Base-by-base conservation (phyloP, 2,113 vertebrate species). In the Salvator merianae region DNA sequence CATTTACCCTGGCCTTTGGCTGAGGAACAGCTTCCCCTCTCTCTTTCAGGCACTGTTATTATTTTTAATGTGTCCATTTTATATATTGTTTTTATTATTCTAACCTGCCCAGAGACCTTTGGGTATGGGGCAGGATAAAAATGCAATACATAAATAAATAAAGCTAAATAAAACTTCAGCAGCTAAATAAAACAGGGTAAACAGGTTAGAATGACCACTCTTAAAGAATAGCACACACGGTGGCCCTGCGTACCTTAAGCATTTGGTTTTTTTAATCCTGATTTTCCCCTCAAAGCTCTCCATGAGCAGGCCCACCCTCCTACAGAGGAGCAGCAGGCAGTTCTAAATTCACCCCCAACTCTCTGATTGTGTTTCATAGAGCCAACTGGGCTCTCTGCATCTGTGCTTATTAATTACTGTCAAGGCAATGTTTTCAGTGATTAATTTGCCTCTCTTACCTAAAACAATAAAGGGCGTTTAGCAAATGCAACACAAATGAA, bases 361-460 rank as follows among this genome's bases (percentile, higher is more conserved):
- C 72, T 83, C 18, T 63, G 87, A 83, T 91, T 89, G 43, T 68
- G 88, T 89, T 94, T 87, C 87, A 90, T 53, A 32, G 84, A 50
- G 85, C 55, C 91, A 73, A 76, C 36, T 91, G 59, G 68, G 88
- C 93, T 88, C 91, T 94, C 94, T 93, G 85, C 87, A 63, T 87
- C 73, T 91, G 75, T 94, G 92, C 93, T 92, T 93, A 94, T 96
- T 95, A 95, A 95, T 95, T 96, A 94, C 92, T 93, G 94, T 92
- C 94, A 94, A 84, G 69, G 76, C 86, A 95, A 86, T 74, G 86
- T 89, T 93, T 92, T 71, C 85, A 80, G 50, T 95, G 95, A 96
- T 95, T 94, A 94, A 95, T 95, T 95, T 93, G 93, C 91, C 91
- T 94, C 82, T 82, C 68, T 71, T 71, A 83, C 78, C 84, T 89